A percentile compares a stretch with the other conserved stretches of the same genome.
phyloP scores from a whole-genome alignment of 2,888 invertebrate genomes.

The Nymphalis urticae region DNA sequence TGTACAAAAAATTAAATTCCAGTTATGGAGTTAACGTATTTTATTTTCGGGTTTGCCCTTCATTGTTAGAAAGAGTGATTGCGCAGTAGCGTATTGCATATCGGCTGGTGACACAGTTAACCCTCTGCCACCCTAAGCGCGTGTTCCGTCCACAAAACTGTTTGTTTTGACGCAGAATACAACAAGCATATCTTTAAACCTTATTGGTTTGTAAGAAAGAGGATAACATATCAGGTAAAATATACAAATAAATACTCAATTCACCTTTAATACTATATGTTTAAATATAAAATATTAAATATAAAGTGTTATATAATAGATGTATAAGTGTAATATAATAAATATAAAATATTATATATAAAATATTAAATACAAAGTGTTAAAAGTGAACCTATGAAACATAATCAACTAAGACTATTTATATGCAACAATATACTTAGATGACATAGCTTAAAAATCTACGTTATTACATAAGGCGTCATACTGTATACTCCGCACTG shows the following conservation, averaged over 20 bases:
- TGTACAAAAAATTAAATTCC: neutral
- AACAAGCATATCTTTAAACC: neutral
- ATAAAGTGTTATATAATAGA: too few species aligned
- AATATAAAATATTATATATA: neutral
- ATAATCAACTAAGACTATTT: neutral
- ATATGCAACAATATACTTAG: too few species aligned
- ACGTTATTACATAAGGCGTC: slow-evolving; percentile 29
- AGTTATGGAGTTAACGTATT: neutral
- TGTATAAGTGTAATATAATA: too few species aligned
- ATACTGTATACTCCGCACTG: slow-evolving; percentile 26
- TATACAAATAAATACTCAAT: neutral
- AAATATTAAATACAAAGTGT: too few species aligned
- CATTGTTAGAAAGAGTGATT: slow-evolving; percentile 34
- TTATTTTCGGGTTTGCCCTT: neutral
- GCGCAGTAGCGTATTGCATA: slow-evolving; percentile 55
- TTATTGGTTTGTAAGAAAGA: neutral
- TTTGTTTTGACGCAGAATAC: slow-evolving; percentile 33
- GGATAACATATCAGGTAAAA: slow-evolving; percentile 1
- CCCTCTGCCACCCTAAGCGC: slow-evolving; percentile 51
- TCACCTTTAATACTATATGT: neutral
- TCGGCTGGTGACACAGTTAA: slow-evolving; percentile 51
- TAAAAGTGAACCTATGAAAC: too few species aligned
- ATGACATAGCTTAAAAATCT: neutral
- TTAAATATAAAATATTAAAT: neutral
- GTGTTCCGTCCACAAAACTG: slow-evolving; percentile 19